Percentiles rank a stretch among this genome's conserved stretches.
Conservation (phyloP, 2,888 invertebrate species). For the Pristionchus entomophagus region DNA sequence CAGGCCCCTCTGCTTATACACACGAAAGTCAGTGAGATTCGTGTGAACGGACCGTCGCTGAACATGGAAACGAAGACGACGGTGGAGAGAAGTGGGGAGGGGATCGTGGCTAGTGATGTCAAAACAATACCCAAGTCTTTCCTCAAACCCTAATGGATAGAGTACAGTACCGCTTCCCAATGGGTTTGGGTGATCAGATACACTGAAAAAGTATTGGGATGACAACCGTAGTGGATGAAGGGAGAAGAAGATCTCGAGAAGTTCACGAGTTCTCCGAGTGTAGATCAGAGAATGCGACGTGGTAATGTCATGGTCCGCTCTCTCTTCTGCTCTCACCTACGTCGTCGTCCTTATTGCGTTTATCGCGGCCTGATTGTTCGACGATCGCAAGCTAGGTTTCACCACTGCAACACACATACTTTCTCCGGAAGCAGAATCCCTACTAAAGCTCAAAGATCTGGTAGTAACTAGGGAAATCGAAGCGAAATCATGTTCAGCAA, state of each 20-base stretch:
- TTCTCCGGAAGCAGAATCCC: not conserved
- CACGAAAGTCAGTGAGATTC: not conserved
- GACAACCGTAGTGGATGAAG: not conserved
- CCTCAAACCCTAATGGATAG: too few species aligned
- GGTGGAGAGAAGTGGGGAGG: too few species aligned
- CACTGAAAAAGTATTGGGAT: too few species aligned
- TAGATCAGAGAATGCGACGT: not conserved
- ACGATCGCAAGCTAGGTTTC: not conserved
- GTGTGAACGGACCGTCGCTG: not conserved
- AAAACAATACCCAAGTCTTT: too few species aligned
- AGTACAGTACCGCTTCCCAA: too few species aligned
- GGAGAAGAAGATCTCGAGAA: not conserved
- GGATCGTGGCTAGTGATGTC: too few species aligned
- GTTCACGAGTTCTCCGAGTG: not conserved
- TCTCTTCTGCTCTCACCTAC: not conserved
- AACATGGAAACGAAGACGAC: too few species aligned
- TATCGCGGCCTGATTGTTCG: not conserved
- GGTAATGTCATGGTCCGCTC: not conserved
- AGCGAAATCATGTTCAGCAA: not conserved
- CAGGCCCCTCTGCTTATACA: not conserved
- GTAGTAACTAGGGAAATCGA: not conserved
- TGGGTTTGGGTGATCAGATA: too few species aligned
- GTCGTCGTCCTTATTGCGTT: not conserved
- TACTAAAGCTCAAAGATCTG: not conserved
- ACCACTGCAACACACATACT: not conserved